phyloP scores from a whole-genome alignment of 2,797 vertebrate genomes.

The Ceryle rudis region DNA sequence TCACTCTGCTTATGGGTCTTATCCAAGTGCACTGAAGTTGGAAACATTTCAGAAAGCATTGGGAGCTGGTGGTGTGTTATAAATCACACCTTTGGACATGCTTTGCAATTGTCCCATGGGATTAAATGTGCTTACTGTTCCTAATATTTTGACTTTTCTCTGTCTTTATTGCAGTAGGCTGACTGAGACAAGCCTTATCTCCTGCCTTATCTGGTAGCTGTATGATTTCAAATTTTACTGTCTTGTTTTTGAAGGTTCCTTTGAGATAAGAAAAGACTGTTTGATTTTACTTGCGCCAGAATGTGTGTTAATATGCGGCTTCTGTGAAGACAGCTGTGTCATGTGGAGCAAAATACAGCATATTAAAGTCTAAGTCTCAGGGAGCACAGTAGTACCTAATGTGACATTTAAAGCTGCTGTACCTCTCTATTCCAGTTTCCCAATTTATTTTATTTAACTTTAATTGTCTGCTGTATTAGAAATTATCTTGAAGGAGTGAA shows the following conservation, averaged over 20 bases:
- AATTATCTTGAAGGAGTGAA: constrained; percentile 58
- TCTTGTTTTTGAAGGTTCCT: constrained; percentile 59
- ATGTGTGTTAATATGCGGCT: background rate
- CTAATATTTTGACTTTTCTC: constrained; percentile 35
- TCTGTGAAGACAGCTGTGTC: constrained; percentile 38
- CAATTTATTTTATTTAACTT: constrained; percentile 60
- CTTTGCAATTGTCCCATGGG: background rate
- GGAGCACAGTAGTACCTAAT: constrained; percentile 43
- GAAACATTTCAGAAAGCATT: background rate
- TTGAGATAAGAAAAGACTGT: constrained; percentile 41
- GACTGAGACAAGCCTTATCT: constrained; percentile 64
- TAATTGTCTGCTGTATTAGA: constrained; percentile 68
- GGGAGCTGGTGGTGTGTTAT: background rate
- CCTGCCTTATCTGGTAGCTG: constrained; percentile 46
- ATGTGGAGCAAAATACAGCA: constrained; percentile 12
- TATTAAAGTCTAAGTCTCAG: constrained; percentile 73
- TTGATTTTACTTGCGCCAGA: constrained; percentile 48
- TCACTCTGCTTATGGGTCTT: background rate
- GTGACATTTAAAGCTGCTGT: constrained; percentile 65
- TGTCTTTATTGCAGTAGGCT: constrained; percentile 55
- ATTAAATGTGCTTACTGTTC: constrained; percentile 40
- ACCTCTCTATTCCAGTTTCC: constrained; percentile 54
- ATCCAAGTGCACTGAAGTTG: background rate
- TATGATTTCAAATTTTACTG: constrained; percentile 57
- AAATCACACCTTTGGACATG: background rate